phyloP scores from a whole-genome alignment of 2,113 vertebrate species.

The Paramisgurnus dabryanus region DNA sequence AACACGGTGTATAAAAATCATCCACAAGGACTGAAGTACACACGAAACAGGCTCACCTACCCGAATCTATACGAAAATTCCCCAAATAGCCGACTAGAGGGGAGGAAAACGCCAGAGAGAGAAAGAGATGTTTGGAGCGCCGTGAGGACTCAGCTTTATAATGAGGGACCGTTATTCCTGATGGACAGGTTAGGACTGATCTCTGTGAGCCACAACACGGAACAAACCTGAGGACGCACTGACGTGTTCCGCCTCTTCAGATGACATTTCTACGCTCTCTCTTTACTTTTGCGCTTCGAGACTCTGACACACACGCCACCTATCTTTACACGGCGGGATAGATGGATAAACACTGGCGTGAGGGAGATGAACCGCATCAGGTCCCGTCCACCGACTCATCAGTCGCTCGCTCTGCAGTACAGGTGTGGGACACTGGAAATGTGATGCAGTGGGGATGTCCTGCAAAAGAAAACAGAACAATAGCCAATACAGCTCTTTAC shows the following conservation, averaged over 20 bases:
- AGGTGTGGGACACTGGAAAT: slow-evolving; percentile 25
- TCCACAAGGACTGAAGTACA: slow-evolving; percentile 41
- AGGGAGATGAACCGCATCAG: slow-evolving; percentile 88
- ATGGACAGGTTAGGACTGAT: slow-evolving; percentile 89
- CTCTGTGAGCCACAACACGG: slow-evolving; percentile 90
- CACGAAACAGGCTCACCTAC: slow-evolving; percentile 73
- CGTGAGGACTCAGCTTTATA: slow-evolving; percentile 28
- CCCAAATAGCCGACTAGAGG: slow-evolving; percentile 79
- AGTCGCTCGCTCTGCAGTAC: background rate
- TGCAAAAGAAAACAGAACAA: background rate
- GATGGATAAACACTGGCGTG: slow-evolving; percentile 67
- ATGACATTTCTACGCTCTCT: slow-evolving; percentile 83
- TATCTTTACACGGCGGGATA: slow-evolving; percentile 95
- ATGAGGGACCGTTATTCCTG: slow-evolving; percentile 87
- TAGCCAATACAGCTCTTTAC: background rate
- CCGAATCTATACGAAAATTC: slow-evolving; percentile 79
- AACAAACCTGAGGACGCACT: slow-evolving; percentile 92
- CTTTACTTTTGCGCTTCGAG: slow-evolving; percentile 85
- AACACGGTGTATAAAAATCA: slow-evolving; percentile 31
- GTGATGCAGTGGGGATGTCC: slow-evolving; percentile 6
- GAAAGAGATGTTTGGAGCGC: slow-evolving; percentile 63
- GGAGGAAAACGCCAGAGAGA: slow-evolving; percentile 72
- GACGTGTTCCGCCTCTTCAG: slow-evolving; percentile 91
- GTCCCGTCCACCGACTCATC: slow-evolving; percentile 60
- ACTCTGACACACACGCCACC: slow-evolving; percentile 92